These are phyloP conservation scores for Colletes gigas DNA, from an alignment of 1,140 invertebrate genomes.

Conservation along the genomic window DNA sequence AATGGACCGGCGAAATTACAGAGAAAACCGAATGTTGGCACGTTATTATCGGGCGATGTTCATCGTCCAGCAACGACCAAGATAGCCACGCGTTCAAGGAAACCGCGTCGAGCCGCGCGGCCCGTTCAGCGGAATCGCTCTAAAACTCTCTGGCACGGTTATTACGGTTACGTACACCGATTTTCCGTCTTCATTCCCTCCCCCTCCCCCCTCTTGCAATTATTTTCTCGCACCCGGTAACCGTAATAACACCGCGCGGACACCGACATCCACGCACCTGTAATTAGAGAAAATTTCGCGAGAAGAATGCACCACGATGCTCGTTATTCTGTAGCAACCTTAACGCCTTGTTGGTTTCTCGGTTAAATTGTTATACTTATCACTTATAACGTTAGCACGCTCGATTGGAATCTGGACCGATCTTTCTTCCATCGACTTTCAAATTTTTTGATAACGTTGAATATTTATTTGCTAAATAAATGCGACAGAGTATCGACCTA, in stretches of 20 bases:
- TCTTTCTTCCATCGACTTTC: too few relatives aligned
- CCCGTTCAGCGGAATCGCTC: slow-evolving; percentile 1
- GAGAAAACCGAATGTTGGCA: slow-evolving; percentile 40
- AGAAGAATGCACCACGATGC: not conserved
- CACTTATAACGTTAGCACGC: too few relatives aligned
- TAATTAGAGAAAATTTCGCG: not conserved
- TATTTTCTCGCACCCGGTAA: not conserved
- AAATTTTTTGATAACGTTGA: too few relatives aligned
- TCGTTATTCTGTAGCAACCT: not conserved
- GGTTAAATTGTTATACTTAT: not conserved
- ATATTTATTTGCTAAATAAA: too few relatives aligned
- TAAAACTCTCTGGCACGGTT: slow-evolving; percentile 25
- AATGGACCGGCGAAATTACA: slow-evolving; percentile 45
- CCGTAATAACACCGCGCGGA: not conserved
- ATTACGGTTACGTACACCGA: slow-evolving; percentile 23
- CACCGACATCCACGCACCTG: not conserved
- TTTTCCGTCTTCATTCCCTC: not conserved
- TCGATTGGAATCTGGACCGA: too few relatives aligned
- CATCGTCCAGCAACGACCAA: slow-evolving; percentile 33
- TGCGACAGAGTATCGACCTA: too few relatives aligned
- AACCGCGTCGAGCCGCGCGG: not conserved
- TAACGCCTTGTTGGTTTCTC: not conserved
- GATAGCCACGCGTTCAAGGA: slow-evolving; percentile 40
- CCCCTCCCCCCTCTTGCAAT: not conserved
- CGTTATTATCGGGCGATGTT: slow-evolving; percentile 58